Evolutionary conservation across 2,888 invertebrate genomes (phyloP).

Genomic region (Caenorhabditis sp.): DNA sequence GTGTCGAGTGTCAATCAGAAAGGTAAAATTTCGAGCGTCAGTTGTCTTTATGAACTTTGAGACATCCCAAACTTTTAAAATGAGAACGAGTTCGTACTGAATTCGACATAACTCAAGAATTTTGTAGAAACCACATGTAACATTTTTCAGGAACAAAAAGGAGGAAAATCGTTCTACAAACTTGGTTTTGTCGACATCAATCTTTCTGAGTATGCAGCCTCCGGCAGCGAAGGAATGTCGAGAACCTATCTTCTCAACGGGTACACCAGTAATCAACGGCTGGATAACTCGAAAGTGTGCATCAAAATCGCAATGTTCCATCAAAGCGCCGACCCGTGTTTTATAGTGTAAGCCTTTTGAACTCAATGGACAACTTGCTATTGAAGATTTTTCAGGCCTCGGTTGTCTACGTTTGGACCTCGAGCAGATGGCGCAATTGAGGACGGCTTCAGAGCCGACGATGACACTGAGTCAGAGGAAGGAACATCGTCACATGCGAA

Average conservation of each 20-base stretch:
- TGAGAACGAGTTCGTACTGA: background rate
- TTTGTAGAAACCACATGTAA: background rate
- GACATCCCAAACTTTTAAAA: no score
- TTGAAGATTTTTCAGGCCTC: constrained; percentile 35
- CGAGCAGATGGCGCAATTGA: constrained; percentile 61
- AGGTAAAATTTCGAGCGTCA: constrained; percentile 86
- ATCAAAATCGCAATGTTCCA: constrained; percentile 94
- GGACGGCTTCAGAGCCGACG: constrained; percentile 59
- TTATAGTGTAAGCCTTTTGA: constrained; percentile 91
- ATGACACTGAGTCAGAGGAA: constrained; percentile 58
- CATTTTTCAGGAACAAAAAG: constrained; percentile 87
- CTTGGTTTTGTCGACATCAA: constrained; percentile 98
- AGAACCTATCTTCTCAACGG: constrained; percentile 95
- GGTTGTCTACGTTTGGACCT: constrained; percentile 49
- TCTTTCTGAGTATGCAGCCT: constrained; percentile 96
- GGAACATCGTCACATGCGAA: constrained; percentile 43
- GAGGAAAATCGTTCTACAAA: constrained; percentile 93
- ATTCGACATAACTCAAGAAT: background rate
- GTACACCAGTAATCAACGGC: constrained; percentile 92
- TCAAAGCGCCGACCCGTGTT: constrained; percentile 95
- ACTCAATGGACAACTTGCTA: no score
- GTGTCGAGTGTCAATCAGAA: constrained; percentile 94
- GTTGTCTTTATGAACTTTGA: background rate
- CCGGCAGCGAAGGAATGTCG: constrained; percentile 88
- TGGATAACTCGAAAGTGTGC: constrained; percentile 96